phyloP scores from a whole-genome alignment of 2,113 vertebrate species.

The Nansenia antarctica region DNA sequence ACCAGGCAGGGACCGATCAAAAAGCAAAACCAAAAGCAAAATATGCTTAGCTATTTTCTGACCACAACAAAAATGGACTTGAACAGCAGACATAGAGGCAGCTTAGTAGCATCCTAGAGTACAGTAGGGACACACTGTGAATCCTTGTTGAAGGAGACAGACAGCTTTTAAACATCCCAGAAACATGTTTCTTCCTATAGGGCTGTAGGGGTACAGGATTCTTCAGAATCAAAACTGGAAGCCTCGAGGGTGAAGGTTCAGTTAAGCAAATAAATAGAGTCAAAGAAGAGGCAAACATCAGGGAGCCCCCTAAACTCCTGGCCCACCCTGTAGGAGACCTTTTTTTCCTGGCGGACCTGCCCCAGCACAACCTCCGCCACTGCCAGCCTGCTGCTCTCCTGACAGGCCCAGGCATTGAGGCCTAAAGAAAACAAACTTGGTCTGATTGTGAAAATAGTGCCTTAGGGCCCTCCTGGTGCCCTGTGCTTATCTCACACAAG shows the following conservation, averaged over 20 bases:
- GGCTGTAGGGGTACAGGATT: conserved; percentile 18
- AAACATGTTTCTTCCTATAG: conserved; percentile 2
- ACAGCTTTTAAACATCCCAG: neutral
- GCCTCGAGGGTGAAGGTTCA: conserved; percentile 12
- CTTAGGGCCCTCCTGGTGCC: conserved; percentile 65
- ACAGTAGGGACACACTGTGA: neutral
- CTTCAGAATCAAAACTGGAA: conserved; percentile 17
- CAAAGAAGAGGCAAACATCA: conserved; percentile 54
- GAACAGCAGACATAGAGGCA: neutral
- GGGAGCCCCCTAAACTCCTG: conserved; percentile 25
- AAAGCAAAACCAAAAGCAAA: neutral
- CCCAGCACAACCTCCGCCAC: conserved; percentile 37
- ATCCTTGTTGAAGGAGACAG: neutral
- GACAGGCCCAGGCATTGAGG: conserved; percentile 60
- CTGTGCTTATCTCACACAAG: conserved; percentile 76
- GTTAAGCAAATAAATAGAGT: conserved; percentile 57
- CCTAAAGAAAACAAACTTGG: conserved; percentile 78
- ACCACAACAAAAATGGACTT: neutral
- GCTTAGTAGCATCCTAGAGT: neutral
- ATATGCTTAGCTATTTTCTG: neutral
- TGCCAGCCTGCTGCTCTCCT: conserved; percentile 61
- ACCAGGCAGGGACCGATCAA: conserved; percentile 10
- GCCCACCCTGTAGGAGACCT: conserved; percentile 57
- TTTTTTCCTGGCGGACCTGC: conserved; percentile 30
- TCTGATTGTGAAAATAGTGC: conserved; percentile 78